Base-by-base conservation (phyloP, 2,888 invertebrate species). In the Fabriciana adippe region DNA sequence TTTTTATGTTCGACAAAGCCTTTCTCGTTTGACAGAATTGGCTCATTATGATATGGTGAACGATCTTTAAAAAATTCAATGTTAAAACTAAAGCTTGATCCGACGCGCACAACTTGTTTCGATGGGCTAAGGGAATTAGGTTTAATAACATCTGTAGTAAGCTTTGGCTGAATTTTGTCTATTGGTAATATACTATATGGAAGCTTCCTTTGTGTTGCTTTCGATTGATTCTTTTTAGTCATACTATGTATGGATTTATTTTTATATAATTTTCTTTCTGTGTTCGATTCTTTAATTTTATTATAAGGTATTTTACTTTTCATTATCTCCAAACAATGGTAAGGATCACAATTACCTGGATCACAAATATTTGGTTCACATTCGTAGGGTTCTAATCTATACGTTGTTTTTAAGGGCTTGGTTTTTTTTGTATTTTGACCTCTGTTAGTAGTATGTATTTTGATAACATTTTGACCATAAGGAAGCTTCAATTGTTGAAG, bases 301-400 rank as follows among this genome's bases (percentile, higher is more conserved):
- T 67, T 59, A 53, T 68, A 61, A 26, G 67, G 47, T n/a, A 21
- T 74, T 4, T 68, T 72, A 55, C 72, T 73, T 67, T 62, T 78
- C 72, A 78, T 80, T 69, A 70, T 75, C 59, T 79, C 74, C 41
- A 78, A 63, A 65, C 83, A 80, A 56, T 76, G 72, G 56, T 75
- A 72, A 6, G 78, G 79, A 72, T 80, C 70, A 72, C 79, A 78
- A 64, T 79, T 62, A 45, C 75, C 79, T 26, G 80, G 78, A 50
- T 74, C 59, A 74, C 79, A 82, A 18, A 77, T 72, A 63, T 73
- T 72, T 13, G 82, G 80, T 59, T 78, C 78, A 74, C 78, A 82
- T 72, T 81, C 79, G 68, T 78, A 78, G 8, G 79, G 76, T 35
- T 74, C 50, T 18, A 77, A 69, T 6, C 31, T 47, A 21, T 64